A percentile compares a stretch with the other conserved stretches of the same genome.
Evolutionary conservation across 2,888 invertebrate species (phyloP).

Genomic region (Protophormia terraenovae): DNA sequence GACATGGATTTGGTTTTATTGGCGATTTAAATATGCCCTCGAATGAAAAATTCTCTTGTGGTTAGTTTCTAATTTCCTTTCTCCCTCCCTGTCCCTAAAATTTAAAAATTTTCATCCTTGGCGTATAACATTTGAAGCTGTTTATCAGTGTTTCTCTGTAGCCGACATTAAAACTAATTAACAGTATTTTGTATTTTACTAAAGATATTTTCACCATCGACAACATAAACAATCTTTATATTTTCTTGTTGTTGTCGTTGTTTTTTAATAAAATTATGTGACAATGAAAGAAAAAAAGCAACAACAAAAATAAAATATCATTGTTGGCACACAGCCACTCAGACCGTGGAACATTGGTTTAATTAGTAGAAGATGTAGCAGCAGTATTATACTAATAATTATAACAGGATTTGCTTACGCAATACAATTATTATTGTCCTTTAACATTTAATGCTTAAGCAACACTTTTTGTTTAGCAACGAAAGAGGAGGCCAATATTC

Average conservation of each 20-base stretch:
- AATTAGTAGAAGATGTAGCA: background rate
- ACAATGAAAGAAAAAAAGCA: conserved; percentile 2
- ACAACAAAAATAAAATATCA: too few relatives aligned
- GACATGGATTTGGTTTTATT: too few relatives aligned
- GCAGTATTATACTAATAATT: conserved; percentile 4
- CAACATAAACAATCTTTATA: background rate
- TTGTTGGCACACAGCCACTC: conserved; percentile 5
- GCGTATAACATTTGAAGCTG: background rate
- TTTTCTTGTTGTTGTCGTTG: background rate
- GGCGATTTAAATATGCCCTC: too few relatives aligned
- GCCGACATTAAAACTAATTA: conserved; percentile 23
- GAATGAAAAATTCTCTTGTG: too few relatives aligned
- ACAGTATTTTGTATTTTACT: background rate
- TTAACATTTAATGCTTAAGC: conserved; percentile 22
- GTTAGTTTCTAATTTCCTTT: background rate
- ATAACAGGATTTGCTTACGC: conserved; percentile 65
- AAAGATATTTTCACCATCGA: background rate
- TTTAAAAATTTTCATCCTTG: background rate
- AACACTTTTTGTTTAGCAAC: conserved; percentile 3
- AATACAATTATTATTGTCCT: conserved; percentile 64
- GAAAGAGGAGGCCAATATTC: too few relatives aligned
- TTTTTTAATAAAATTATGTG: background rate
- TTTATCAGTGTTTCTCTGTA: background rate
- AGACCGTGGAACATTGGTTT: conserved; percentile 32
- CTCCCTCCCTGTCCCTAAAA: too few relatives aligned